Evolutionary conservation across 2,113 vertebrate genomes (phyloP), one percentile per base, ranked within the genome.

Genomic region (Emydura subglobosa): DNA sequence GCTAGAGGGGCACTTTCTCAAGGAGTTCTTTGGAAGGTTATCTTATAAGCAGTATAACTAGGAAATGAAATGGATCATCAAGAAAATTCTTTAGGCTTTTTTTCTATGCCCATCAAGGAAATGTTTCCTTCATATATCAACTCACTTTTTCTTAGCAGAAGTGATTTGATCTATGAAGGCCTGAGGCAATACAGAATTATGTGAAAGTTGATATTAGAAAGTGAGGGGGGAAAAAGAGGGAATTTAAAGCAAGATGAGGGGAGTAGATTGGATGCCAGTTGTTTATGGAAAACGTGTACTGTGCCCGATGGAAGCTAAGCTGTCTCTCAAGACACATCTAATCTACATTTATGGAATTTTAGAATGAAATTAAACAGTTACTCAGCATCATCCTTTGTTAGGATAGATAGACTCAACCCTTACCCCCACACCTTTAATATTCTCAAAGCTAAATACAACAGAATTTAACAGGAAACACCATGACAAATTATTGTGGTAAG

Each of bases 141-240:
- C 80, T 96, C 78, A 68, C 50, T 94, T 97, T 91, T 91, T 92
- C 42, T 29, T 65, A 88, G 91, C 95, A 94, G 49, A 96, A 89
- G 54, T 89, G 79, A 97, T 96, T 96, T 97, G 94, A 93, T 97
- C 96, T 96, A 93, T 78, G 80, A 91, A 74, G 68, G 93, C 93
- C 94, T 82, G 80, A 59, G 90, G 92, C 83, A 95, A 96, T 85
- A 84, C 25, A 92, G 92, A 97, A 87, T 95, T 90, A 91, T 88
- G 80, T 96, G 95, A 96, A 98, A 97, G 91, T 5, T 97, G 96
- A 97, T 97, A 97, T 93, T 90, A 92, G 88, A 97, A 95, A 97
- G 54, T 83, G 49, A 93, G 50, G 50, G 81, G 86, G 92, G 87
- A 91, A 86, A 96, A 50, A 91, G 39, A 91, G 92, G 83, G 7